Percentiles rank a stretch among this genome's conserved stretches.
These are phyloP conservation scores for Hydroisotoma schaefferi DNA, from an alignment of 2,888 invertebrate species.

Conservation along the genomic window DNA sequence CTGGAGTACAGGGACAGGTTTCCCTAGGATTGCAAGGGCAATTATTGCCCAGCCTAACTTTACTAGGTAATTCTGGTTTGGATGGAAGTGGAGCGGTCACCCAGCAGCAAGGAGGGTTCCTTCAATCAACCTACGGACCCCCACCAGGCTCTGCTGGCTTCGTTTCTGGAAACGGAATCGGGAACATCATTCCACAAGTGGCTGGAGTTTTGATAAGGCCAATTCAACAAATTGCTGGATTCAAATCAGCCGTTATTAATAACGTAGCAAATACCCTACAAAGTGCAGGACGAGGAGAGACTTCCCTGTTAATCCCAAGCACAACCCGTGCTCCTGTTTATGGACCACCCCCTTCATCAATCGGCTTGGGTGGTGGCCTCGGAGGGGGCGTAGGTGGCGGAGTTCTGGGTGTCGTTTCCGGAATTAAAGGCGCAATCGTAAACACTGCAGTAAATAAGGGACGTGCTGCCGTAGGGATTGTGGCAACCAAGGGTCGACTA, in stretches of 20 bases:
- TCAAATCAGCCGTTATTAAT: constrained; percentile 7
- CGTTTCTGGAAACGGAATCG: background rate
- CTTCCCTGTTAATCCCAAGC: no score
- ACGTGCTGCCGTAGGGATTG: constrained; percentile 3
- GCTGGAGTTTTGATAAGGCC: background rate
- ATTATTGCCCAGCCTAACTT: no score
- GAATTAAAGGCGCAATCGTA: background rate
- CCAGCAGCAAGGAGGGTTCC: background rate
- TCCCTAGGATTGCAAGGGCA: no score
- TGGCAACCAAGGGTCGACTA: constrained; percentile 2
- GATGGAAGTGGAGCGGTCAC: no score
- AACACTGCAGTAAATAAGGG: constrained; percentile 1
- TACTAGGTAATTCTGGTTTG: no score
- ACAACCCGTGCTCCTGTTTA: constrained; percentile 1
- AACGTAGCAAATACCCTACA: background rate
- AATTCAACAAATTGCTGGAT: constrained; percentile 1
- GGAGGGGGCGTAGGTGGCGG: background rate
- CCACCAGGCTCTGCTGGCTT: constrained; percentile 3
- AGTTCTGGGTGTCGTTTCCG: background rate
- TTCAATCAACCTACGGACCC: background rate
- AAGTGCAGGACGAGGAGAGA: background rate
- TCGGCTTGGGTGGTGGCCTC: background rate
- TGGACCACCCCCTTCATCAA: background rate
- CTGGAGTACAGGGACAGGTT: no score
- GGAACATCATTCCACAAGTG: background rate